Conservation (phyloP, 92 coral and sea anemone genomes). For the Paragorgia papillata region DNA sequence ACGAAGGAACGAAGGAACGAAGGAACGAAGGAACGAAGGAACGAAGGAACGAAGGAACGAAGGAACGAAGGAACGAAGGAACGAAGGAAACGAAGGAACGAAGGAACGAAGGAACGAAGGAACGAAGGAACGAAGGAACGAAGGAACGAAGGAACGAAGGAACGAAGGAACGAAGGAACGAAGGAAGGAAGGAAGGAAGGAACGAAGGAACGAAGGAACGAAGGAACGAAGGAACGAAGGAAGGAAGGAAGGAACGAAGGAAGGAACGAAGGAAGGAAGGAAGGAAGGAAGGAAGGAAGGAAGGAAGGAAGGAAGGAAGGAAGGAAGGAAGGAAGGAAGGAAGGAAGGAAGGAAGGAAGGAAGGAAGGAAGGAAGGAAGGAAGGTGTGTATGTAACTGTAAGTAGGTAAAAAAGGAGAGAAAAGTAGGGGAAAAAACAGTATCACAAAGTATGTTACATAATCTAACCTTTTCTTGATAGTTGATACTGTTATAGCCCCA, state of each 20-base stretch:
- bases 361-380: not conserved
- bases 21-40: not conserved
- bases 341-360: not conserved
- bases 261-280: not conserved
- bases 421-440: too few species aligned
- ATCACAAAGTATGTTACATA: too few species aligned
- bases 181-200: not conserved
- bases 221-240: slow-evolving; percentile 11
- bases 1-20: not conserved
- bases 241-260: not conserved
- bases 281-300: not conserved
- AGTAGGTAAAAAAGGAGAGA: too few species aligned
- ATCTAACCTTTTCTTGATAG: slow-evolving; percentile 65
- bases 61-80: not conserved
- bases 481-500: slow-evolving; percentile 92
- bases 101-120: not conserved
- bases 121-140: not conserved
- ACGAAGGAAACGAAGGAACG: slow-evolving; percentile 4
- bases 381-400: too few species aligned
- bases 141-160: not conserved
- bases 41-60: not conserved
- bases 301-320: not conserved
- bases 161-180: not conserved
- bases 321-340: not conserved
- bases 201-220: not conserved